Evolutionary conservation across 1,140 invertebrate species (phyloP).

Genomic region (Hyphantria cunea): DNA sequence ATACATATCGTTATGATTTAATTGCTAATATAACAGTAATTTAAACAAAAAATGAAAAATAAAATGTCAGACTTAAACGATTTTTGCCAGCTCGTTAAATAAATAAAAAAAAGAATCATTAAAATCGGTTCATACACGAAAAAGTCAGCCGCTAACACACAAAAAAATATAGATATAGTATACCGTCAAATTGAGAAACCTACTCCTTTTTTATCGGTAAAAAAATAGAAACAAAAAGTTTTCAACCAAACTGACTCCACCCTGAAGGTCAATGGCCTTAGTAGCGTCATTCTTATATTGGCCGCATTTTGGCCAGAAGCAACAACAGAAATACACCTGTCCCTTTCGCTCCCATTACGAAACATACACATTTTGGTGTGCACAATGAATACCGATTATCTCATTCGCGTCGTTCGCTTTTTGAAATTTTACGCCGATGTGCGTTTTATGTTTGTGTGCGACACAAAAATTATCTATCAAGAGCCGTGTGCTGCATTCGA

Average conservation of each 20-base stretch:
- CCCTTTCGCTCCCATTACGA: constrained; percentile 49
- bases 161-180: too few species aligned
- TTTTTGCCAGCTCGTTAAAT: too few species aligned
- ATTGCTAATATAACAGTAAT: too few species aligned
- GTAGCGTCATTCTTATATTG: constrained; percentile 79
- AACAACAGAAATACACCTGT: constrained; percentile 52
- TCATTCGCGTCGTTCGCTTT: constrained; percentile 58
- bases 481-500: constrained; percentile 53
- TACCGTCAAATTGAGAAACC: too few species aligned
- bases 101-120: too few species aligned
- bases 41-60: too few species aligned
- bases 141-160: too few species aligned
- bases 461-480: constrained; percentile 67
- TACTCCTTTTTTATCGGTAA: too few species aligned
- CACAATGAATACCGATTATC: constrained; percentile 74
- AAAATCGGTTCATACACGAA: too few species aligned
- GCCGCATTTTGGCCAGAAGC: constrained; percentile 72
- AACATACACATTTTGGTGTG: constrained; percentile 61
- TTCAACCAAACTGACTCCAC: constrained; percentile 65
- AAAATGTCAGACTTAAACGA: too few species aligned
- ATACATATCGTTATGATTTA: too few species aligned
- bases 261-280: constrained; percentile 67
- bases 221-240: constrained; percentile 46
- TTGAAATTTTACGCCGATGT: constrained; percentile 60
- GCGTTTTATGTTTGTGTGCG: constrained; percentile 51